Conservation (phyloP, 64 coral and sea anemone species). For the Anthopleura sola region DNA sequence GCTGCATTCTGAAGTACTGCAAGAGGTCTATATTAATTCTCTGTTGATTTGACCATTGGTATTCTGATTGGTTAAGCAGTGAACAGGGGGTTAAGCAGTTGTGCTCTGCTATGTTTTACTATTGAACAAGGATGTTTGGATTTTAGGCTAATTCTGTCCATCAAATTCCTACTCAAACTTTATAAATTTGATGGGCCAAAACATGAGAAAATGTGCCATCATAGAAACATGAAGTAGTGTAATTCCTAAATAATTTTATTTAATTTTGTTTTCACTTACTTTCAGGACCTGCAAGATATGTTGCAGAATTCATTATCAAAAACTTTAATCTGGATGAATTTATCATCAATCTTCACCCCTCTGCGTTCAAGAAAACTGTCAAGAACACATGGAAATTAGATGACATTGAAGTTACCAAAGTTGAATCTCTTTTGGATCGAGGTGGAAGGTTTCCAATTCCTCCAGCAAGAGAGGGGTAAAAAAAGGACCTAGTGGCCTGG, state of each 20-base stretch:
- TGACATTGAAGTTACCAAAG: slow-evolving; percentile 52
- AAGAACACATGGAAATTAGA: slow-evolving; percentile 58
- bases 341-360: slow-evolving; percentile 10
- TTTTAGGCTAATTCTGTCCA: no score
- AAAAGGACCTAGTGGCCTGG: no score
- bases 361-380: slow-evolving; percentile 49
- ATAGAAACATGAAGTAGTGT: background rate
- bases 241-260: background rate
- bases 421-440: slow-evolving; percentile 72
- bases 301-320: slow-evolving; percentile 46
- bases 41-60: no score
- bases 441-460: slow-evolving; percentile 77
- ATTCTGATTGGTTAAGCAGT: no score
- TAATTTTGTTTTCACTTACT: background rate
- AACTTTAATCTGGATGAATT: slow-evolving; percentile 40
- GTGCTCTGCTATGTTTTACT: no score
- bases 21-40: no score
- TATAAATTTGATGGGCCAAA: no score
- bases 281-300: slow-evolving; percentile 33
- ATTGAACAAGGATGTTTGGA: no score
- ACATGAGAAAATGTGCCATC: no score
- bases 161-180: no score
- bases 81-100: no score
- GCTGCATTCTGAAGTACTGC: no score
- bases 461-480: slow-evolving; percentile 78